Percentiles rank a stretch among this genome's conserved stretches.
These are phyloP conservation scores for Gymnocypris eckloni DNA, from an alignment of 2,797 vertebrate species.

Conservation along the genomic window DNA sequence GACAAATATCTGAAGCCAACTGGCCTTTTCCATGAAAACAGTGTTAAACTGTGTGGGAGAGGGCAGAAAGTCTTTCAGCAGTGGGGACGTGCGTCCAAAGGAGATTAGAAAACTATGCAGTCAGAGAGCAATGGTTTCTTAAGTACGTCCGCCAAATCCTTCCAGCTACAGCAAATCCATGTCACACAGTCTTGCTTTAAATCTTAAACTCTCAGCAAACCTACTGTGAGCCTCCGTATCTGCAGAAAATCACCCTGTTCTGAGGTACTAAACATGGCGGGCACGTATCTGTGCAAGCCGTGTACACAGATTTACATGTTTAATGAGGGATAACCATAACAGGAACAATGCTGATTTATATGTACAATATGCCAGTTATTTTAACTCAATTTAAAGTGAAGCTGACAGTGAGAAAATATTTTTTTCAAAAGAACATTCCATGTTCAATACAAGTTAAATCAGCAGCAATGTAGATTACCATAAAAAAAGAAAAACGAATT, in stretches of 20 bases:
- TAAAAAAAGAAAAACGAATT: neutral
- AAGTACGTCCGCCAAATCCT: slow-evolving; percentile 54
- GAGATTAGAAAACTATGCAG: slow-evolving; percentile 62
- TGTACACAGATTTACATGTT: slow-evolving; percentile 35
- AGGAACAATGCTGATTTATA: slow-evolving; percentile 14
- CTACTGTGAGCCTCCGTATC: slow-evolving; percentile 23
- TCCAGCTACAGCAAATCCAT: slow-evolving; percentile 60
- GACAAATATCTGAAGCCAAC: slow-evolving; percentile 25
- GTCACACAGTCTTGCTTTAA: slow-evolving; percentile 63
- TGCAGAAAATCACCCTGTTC: slow-evolving; percentile 23
- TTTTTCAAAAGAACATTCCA: neutral
- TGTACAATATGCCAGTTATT: slow-evolving; percentile 13
- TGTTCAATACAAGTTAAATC: neutral
- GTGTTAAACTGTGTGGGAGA: slow-evolving; percentile 50
- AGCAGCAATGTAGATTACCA: neutral
- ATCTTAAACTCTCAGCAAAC: slow-evolving; percentile 56
- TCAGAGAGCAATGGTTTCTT: slow-evolving; percentile 50
- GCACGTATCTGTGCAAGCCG: slow-evolving; percentile 18
- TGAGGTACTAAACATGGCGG: slow-evolving; percentile 20
- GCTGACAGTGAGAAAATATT: neutral
- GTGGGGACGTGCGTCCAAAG: slow-evolving; percentile 50
- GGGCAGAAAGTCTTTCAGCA: slow-evolving; percentile 42
- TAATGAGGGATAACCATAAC: slow-evolving; percentile 38
- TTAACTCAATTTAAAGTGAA: neutral
- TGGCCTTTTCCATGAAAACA: slow-evolving; percentile 27